Base-by-base conservation (phyloP, 2,113 vertebrate genomes). In the Misgurnus anguillicaudatus region DNA sequence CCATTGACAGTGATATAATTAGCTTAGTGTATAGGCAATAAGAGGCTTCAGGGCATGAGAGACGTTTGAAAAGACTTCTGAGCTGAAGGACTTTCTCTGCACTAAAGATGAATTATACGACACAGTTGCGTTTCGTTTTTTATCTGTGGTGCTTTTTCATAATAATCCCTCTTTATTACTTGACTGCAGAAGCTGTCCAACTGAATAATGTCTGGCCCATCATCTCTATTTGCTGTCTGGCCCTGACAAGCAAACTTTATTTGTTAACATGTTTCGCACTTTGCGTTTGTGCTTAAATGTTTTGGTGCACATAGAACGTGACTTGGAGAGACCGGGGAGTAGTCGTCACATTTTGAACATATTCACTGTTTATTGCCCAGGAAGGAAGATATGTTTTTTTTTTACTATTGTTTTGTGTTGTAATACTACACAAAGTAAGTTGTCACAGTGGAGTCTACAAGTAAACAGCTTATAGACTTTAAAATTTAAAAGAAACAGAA, bases 1-100 rank as follows among this genome's bases (percentile, higher is more conserved):
- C 17, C n/a, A 72, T 51, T 58, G 69, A 58, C 53, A 58, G 36
- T 13, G 17, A 31, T 71, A 7, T 71, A 55, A 57, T 71, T 71
- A 19, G 47, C 47, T 36, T 4, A 10, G 24, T 38, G 21, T 31
- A 31, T 3, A 51, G 31, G 47, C 6, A 24, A 16, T 51, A 9
- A 57, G 69, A 57, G 51, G 16, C 48, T 11, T 16, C 9, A 70
- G 24, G 68, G 16, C 36, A 41, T 71, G 69, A 39, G 17, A 57
- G 51, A 71, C 51, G 41, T 51, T 8, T 72, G 36, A 72, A 55
- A 48, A 16, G 38, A 38, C 48, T 19, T 17, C 38, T 17, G 16
- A 55, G 31, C 31, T 13, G 16, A 17, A 70, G 31, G 48, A 36
- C 17, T 16, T 11, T 70, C 31, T 70, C 31, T 39, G 48, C 48